A percentile compares a stretch with the other conserved stretches of the same genome.
phyloP scores from a whole-genome alignment of 2,113 vertebrate species.

The Penelope pileata region DNA sequence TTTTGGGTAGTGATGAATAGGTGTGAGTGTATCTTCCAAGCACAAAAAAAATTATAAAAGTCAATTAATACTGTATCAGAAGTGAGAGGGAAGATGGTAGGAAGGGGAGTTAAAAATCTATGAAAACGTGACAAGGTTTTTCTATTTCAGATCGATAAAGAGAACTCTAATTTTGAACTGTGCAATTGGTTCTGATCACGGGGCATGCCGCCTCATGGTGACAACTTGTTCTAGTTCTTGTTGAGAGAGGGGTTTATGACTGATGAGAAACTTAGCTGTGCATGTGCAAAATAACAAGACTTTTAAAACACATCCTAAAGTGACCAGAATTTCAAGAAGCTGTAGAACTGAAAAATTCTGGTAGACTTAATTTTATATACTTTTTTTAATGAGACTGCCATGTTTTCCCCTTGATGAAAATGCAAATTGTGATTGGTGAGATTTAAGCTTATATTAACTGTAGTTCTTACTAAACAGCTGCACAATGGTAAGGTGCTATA shows the following conservation, averaged over 20 bases:
- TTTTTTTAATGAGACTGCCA: neutral
- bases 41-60: neutral
- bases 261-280: neutral
- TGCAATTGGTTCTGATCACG: neutral
- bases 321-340: neutral
- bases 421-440: neutral
- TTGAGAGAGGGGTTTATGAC: neutral
- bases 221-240: neutral
- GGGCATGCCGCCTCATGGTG: neutral
- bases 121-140: neutral
- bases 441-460: neutral
- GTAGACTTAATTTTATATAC: neutral
- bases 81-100: neutral
- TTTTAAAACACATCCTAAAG: neutral
- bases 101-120: neutral
- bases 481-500: neutral
- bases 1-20: neutral
- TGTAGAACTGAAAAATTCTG: neutral
- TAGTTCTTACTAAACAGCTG: neutral
- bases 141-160: neutral
- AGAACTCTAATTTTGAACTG: neutral
- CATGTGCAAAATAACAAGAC: neutral
- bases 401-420: neutral
- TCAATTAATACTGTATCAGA: neutral
- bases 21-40: neutral